Base-by-base conservation (phyloP, 2,113 vertebrate genomes). In the Apteryx owenii region DNA sequence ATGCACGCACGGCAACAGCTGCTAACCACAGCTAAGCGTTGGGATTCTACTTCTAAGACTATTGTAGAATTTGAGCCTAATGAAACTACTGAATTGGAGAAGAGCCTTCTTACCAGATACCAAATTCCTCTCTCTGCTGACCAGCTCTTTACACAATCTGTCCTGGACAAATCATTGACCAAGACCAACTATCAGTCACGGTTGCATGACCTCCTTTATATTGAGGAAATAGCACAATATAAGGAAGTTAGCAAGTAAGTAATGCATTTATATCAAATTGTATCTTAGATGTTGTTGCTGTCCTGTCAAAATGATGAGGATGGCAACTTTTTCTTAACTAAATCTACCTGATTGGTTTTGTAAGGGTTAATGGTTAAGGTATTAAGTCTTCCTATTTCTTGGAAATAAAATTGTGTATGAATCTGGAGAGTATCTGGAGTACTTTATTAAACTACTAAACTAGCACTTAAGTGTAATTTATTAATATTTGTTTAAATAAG, bases 241-340 rank as follows among this genome's bases (percentile, higher is more conserved):
- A 99, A 99, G 97, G 99, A 99, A 99, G 99, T 99, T 91, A 99
- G 99, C 99, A 99, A 99, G 99, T 99, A 98, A 99, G 99, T 98
- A 81, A 61, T 61, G 23, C 33, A 61, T 93, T 76, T 83, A 20
- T 83, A 20, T 77, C 72, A 85, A 89, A 68, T 33, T 51, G n/a
- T 60, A 36, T 61, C n/a, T 54, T 88, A 7, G 6, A 3, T 73
- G n/a, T 66, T 73, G 61, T 85, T 77, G 19, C 23, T 87, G 56
- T 56, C n/a, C 40, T 66, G 0, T 69, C 86, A 12, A 65, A 91
- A 50, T 33, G 20, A 66, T 68, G 12, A 81, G 2, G 3, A 7
- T 56, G 69, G 6, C 46, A 69, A 10, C 7, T 61, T 61, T 75
- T 84, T 44, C 60, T 46, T 69, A 16, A 21, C 94, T 79, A 50